Conservation (phyloP, 2,888 invertebrate species). For the Lucinisca nassula region DNA sequence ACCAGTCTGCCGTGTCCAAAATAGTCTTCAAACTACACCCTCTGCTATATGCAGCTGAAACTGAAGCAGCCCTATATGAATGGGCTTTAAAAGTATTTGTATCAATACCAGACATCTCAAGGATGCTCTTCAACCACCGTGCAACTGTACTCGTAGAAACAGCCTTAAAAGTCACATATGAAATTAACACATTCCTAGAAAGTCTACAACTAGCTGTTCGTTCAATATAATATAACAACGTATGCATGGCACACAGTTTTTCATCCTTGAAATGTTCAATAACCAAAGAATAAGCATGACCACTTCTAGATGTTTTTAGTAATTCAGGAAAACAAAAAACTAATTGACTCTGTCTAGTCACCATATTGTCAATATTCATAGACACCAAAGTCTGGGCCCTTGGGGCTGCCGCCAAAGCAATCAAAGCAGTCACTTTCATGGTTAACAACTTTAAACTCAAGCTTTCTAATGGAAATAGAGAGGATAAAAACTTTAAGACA, state of each 20-base stretch:
- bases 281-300: neutral
- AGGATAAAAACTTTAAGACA: constrained; percentile 12
- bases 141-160: constrained; percentile 31
- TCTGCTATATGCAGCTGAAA: constrained; percentile 16
- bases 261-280: neutral
- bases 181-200: constrained; percentile 13
- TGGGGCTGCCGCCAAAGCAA: constrained; percentile 19
- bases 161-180: constrained; percentile 13
- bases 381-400: constrained; percentile 28
- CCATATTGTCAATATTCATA: constrained; percentile 11
- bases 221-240: constrained; percentile 4
- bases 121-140: constrained; percentile 27
- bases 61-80: constrained; percentile 32
- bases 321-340: neutral
- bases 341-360: neutral
- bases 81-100: constrained; percentile 20
- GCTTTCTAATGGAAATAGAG: neutral
- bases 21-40: constrained; percentile 19
- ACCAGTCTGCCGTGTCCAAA: constrained; percentile 36
- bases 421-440: constrained; percentile 30
- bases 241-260: constrained; percentile 13
- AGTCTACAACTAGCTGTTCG: constrained; percentile 10
- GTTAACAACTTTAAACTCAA: constrained; percentile 23
- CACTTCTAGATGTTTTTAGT: neutral
- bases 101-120: neutral